phyloP scores from a whole-genome alignment of 2,888 invertebrate species.

The Tiliacea aurago region DNA sequence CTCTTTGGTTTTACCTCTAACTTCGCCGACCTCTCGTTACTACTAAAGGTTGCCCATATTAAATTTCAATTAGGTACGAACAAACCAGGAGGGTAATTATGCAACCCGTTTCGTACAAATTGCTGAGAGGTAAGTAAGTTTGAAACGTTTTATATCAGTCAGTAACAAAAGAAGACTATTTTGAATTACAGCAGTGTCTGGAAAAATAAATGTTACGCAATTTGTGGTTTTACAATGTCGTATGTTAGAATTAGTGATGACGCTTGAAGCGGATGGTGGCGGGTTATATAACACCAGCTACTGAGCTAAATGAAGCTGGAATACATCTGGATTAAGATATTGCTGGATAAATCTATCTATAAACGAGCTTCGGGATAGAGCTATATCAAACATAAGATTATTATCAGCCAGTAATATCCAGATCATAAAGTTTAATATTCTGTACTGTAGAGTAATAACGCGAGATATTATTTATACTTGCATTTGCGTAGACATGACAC shows the following conservation, averaged over 20 bases:
- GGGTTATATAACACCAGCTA: constrained; percentile 32
- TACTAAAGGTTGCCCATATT: constrained; percentile 50
- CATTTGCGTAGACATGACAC: constrained; percentile 50
- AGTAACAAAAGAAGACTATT: constrained; percentile 52
- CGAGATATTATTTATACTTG: constrained; percentile 51
- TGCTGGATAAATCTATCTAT: constrained; percentile 24
- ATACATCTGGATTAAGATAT: constrained; percentile 42
- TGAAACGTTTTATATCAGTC: constrained; percentile 50
- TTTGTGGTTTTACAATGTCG: constrained; percentile 50
- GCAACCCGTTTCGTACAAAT: constrained; percentile 43
- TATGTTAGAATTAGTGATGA: constrained; percentile 55
- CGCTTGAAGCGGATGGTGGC: constrained; percentile 30
- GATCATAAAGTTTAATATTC: constrained; percentile 54
- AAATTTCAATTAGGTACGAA: constrained; percentile 58
- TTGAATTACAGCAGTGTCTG: constrained; percentile 46
- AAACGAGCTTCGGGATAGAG: constrained; percentile 16
- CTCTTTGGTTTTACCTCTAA: constrained; percentile 48
- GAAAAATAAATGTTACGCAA: constrained; percentile 37
- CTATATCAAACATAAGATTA: constrained; percentile 32
- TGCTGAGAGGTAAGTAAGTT: constrained; percentile 31
- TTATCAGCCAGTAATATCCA: constrained; percentile 35
- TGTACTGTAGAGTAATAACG: constrained; percentile 48
- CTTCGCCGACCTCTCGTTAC: constrained; percentile 46
- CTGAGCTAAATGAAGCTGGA: constrained; percentile 32
- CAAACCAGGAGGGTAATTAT: constrained; percentile 51